Evolutionary conservation across 2,797 vertebrate genomes (phyloP).

Genomic region (Sebastolobus altivelis): DNA sequence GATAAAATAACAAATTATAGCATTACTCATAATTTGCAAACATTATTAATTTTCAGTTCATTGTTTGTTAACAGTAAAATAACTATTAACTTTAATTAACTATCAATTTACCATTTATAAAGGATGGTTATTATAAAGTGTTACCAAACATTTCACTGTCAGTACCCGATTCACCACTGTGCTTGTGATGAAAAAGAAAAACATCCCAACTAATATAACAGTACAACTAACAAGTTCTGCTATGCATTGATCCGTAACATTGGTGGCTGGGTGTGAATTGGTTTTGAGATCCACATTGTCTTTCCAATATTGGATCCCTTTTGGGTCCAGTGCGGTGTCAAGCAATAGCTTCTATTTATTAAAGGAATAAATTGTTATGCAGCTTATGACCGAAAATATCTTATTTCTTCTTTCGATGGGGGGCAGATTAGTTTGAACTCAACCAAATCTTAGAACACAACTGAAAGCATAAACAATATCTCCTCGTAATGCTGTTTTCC

Average conservation of each 20-base stretch:
- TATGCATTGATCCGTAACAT: background rate
- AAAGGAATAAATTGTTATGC: constrained; percentile 4
- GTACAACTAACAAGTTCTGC: background rate
- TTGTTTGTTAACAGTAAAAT: too few relatives aligned
- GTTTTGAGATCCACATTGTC: background rate
- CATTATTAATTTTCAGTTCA: too few relatives aligned
- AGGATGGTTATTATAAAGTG: too few relatives aligned
- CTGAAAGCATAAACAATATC: background rate
- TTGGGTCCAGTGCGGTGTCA: background rate
- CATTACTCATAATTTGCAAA: too few relatives aligned
- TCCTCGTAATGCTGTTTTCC: constrained; percentile 2
- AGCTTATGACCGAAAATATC: background rate
- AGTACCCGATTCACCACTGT: background rate
- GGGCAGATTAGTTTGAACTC: constrained; percentile 31
- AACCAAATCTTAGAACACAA: background rate
- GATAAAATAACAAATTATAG: too few relatives aligned
- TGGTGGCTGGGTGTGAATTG: background rate
- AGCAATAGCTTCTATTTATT: constrained; percentile 18
- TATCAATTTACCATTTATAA: too few relatives aligned
- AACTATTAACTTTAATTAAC: too few relatives aligned
- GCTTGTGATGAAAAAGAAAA: background rate
- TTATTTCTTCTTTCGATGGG: background rate
- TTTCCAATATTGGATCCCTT: background rate
- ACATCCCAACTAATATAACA: background rate
- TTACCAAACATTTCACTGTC: background rate